phyloP scores from a whole-genome alignment of 1,140 invertebrate genomes.

The Penaeus indicus region DNA sequence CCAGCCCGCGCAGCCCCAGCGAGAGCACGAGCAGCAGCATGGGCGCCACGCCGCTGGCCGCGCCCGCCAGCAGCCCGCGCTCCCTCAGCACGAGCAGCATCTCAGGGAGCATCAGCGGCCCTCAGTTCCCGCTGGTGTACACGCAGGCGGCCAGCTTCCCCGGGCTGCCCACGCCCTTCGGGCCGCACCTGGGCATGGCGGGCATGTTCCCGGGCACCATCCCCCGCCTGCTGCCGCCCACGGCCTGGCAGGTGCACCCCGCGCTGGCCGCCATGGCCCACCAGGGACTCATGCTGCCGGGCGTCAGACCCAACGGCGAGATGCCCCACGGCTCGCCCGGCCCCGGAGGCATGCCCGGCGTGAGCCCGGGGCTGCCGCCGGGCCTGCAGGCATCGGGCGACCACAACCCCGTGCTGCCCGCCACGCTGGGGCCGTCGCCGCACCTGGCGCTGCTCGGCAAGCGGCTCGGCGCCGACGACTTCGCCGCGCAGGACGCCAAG shows the following conservation, averaged over 20 bases:
- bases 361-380: constrained; percentile 44
- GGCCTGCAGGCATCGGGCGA: constrained; percentile 52
- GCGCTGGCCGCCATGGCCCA: constrained; percentile 66
- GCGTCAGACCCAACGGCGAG: constrained; percentile 67
- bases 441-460: constrained; percentile 65
- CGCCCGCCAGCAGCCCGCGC: constrained; percentile 53
- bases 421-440: constrained; percentile 58
- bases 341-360: constrained; percentile 42
- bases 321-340: constrained; percentile 54
- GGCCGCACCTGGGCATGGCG: constrained; percentile 63
- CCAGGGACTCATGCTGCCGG: constrained; percentile 71
- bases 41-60: constrained; percentile 21
- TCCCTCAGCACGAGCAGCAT: constrained; percentile 10
- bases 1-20: constrained; percentile 48
- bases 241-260: constrained; percentile 64
- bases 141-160: constrained; percentile 64
- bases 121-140: constrained; percentile 64
- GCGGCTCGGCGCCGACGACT: constrained; percentile 64
- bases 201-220: constrained; percentile 65
- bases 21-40: constrained; percentile 21
- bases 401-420: constrained; percentile 55
- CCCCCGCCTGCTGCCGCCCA: constrained; percentile 62
- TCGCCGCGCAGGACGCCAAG: constrained; percentile 75
- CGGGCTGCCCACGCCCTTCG: constrained; percentile 60
- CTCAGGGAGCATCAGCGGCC: constrained; percentile 37